Percentiles rank a stretch among this genome's conserved stretches.
Conservation (phyloP, 2,888 invertebrate genomes). For the Agonopterix arenella region DNA sequence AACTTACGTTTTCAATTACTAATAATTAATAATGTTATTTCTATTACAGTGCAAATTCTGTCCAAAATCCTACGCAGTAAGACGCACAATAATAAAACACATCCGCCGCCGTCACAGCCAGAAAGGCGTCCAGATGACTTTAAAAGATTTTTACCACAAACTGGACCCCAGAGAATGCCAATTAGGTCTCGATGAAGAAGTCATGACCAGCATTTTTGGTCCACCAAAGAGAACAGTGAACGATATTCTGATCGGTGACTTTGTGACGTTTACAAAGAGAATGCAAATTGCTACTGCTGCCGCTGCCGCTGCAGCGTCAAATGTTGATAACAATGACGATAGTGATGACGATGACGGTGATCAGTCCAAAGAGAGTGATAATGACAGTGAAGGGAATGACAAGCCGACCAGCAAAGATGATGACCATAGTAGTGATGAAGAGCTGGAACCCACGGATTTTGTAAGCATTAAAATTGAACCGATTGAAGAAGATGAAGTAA, state of each 20-base stretch:
- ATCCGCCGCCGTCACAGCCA: conserved; percentile 60
- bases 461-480: conserved; percentile 66
- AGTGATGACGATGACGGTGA: conserved; percentile 16
- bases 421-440: conserved; percentile 20
- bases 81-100: conserved; percentile 63
- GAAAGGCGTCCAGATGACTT: conserved; percentile 31
- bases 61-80: conserved; percentile 62
- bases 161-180: conserved; percentile 60
- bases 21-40: background rate
- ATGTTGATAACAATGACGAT: conserved; percentile 11
- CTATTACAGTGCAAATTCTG: conserved; percentile 68
- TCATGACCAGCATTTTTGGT: conserved; percentile 56
- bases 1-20: too few relatives aligned
- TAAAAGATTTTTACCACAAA: conserved; percentile 43
- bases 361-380: conserved; percentile 10
- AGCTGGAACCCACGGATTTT: conserved; percentile 61
- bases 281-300: background rate
- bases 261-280: conserved; percentile 30
- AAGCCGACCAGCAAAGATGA: conserved; percentile 12
- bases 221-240: conserved; percentile 35
- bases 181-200: conserved; percentile 50
- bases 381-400: conserved; percentile 10
- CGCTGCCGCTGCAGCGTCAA: background rate
- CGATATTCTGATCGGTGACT: conserved; percentile 38
- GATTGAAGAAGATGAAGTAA: conserved; percentile 27